Conservation (phyloP, 30 jellyfish, hydroid and myxozoan genomes). For the Aurelia sp. region DNA sequence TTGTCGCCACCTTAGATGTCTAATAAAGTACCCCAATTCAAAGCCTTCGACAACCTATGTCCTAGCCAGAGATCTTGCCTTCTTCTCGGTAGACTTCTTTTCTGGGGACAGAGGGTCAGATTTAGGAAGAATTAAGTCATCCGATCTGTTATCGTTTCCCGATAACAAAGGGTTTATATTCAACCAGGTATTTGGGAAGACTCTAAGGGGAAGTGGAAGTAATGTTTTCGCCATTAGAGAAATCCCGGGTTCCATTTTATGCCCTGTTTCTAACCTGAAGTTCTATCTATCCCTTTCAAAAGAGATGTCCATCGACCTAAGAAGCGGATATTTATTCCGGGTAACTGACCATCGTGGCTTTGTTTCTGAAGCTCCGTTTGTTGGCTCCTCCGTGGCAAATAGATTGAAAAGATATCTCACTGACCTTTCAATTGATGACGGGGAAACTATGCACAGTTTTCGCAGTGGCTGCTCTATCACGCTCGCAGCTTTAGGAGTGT, state of each 20-base stretch:
- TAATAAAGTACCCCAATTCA: no score
- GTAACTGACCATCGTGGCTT: constrained; percentile 19
- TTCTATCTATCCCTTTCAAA: not conserved
- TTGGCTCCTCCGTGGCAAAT: no score
- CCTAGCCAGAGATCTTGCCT: constrained; percentile 1
- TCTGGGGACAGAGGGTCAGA: constrained; percentile 43
- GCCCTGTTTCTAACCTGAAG: no score
- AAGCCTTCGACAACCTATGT: constrained; percentile 3
- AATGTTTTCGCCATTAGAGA: constrained; percentile 33
- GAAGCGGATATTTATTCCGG: constrained; percentile 13
- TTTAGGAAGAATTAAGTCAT: constrained; percentile 9
- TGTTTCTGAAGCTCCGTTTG: not conserved
- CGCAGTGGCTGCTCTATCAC: no score
- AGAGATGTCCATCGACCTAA: constrained; percentile 32
- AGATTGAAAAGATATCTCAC: no score
- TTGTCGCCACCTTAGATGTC: no score
- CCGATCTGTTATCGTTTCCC: not conserved
- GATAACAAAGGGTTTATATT: constrained; percentile 7
- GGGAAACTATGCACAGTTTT: no score
- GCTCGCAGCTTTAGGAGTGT: no score
- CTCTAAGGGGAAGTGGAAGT: constrained; percentile 33
- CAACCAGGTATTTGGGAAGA: constrained; percentile 18
- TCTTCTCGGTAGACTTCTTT: constrained; percentile 28
- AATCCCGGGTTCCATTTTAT: not conserved
- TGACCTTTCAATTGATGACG: no score